These are phyloP conservation scores for Anthrax anthrax DNA, from an alignment of 2,888 invertebrate genomes.

Conservation along the genomic window DNA sequence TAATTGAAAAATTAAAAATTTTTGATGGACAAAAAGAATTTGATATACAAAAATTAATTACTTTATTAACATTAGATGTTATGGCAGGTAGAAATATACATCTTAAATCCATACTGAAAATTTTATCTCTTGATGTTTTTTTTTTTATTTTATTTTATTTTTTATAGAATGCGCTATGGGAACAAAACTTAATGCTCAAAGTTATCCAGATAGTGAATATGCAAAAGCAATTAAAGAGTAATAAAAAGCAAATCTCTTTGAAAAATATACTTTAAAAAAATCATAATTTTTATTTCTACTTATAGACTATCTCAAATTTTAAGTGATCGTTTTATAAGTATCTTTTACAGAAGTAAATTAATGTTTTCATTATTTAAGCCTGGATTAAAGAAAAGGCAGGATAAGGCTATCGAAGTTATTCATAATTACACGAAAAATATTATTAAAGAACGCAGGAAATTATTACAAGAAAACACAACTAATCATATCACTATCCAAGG, in stretches of 20 bases:
- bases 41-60: neutral
- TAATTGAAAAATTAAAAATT: conserved; percentile 40
- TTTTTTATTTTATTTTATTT: no score
- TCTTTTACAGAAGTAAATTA: conserved; percentile 26
- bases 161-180: conserved; percentile 78
- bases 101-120: no score
- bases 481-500: no score
- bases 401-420: conserved; percentile 14
- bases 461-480: neutral
- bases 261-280: neutral
- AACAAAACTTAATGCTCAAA: conserved; percentile 54
- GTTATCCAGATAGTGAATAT: conserved; percentile 51
- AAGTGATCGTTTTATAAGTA: conserved; percentile 32
- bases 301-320: conserved; percentile 29
- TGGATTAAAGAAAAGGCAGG: conserved; percentile 43
- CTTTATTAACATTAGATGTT: conserved; percentile 1
- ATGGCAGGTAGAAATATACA: conserved; percentile 12
- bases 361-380: conserved; percentile 16
- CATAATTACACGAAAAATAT: no score
- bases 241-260: conserved; percentile 12
- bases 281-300: neutral
- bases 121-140: no score
- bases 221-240: conserved; percentile 59
- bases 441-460: conserved; percentile 27
- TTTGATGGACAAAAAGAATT: conserved; percentile 37